Conservation (phyloP, 2,113 vertebrate species). For the Nibea coibor region DNA sequence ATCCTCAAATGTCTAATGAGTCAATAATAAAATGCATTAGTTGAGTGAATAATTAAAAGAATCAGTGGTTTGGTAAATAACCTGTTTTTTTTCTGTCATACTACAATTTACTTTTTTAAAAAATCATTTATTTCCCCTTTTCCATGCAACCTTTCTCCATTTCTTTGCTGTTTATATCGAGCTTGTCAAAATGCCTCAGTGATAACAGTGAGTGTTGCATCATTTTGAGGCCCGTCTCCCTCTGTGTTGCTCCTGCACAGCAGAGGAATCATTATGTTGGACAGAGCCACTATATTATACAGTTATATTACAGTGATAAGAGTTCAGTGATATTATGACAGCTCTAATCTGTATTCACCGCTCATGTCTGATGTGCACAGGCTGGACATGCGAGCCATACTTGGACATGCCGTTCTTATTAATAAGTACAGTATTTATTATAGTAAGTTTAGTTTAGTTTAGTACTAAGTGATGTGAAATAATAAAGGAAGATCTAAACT, state of each 20-base stretch:
- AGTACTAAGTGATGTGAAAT: not conserved
- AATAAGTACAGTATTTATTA: not conserved
- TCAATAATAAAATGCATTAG: not conserved
- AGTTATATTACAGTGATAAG: not conserved
- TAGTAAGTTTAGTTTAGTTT: too few species aligned
- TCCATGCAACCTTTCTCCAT: constrained; percentile 4
- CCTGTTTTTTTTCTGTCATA: too few species aligned
- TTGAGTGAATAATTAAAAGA: not conserved
- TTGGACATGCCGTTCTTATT: not conserved
- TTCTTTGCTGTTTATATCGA: not conserved
- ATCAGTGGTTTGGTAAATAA: not conserved
- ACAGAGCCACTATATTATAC: not conserved
- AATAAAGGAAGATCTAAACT: not conserved
- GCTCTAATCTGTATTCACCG: not conserved
- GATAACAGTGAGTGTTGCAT: constrained; percentile 3
- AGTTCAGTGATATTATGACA: not conserved
- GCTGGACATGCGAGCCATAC: not conserved
- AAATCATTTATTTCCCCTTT: not conserved
- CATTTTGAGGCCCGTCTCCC: constrained; percentile 15
- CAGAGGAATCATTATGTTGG: too few species aligned
- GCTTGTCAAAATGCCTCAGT: not conserved
- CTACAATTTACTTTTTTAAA: not conserved
- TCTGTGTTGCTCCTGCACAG: too few species aligned
- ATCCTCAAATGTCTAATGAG: not conserved
- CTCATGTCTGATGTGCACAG: not conserved